Conservation (phyloP, 2,113 vertebrate genomes). For the Triplophysa siluroides region DNA sequence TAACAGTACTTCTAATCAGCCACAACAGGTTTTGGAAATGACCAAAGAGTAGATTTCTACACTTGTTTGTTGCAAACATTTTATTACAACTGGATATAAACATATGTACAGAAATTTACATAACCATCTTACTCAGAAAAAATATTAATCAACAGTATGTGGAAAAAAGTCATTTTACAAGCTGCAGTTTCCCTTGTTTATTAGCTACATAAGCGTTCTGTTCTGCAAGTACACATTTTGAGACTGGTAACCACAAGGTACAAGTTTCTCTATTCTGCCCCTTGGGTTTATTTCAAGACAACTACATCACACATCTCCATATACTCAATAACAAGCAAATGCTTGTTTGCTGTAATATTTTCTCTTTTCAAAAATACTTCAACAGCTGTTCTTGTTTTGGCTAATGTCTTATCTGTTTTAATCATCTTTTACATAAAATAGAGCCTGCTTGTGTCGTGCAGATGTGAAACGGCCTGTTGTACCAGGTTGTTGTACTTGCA, state of each 20-base stretch:
- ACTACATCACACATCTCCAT: not conserved
- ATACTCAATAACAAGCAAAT: not conserved
- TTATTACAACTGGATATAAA: not conserved
- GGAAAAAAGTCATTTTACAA: not conserved
- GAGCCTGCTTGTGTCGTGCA: not conserved
- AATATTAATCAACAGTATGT: not conserved
- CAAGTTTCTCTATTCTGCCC: not conserved
- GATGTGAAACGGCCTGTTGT: not conserved
- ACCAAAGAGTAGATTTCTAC: not conserved
- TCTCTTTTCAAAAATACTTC: too few species aligned
- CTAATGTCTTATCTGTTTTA: not conserved
- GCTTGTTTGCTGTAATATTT: not conserved
- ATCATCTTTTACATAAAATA: not conserved
- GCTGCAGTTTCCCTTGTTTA: constrained; percentile 7
- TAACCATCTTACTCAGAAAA: not conserved
- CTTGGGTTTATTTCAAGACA: not conserved
- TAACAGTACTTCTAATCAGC: too few species aligned
- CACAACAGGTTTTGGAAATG: not conserved
- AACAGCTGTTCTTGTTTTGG: not conserved
- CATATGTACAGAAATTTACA: constrained; percentile 14
- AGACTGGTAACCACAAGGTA: not conserved
- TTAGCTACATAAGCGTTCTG: not conserved
- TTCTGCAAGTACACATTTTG: not conserved
- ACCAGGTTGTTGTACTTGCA: too few species aligned
- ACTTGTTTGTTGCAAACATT: constrained; percentile 7